Conservation (phyloP, 1,140 invertebrate genomes). For the Brachionus asplanchnoidis region DNA sequence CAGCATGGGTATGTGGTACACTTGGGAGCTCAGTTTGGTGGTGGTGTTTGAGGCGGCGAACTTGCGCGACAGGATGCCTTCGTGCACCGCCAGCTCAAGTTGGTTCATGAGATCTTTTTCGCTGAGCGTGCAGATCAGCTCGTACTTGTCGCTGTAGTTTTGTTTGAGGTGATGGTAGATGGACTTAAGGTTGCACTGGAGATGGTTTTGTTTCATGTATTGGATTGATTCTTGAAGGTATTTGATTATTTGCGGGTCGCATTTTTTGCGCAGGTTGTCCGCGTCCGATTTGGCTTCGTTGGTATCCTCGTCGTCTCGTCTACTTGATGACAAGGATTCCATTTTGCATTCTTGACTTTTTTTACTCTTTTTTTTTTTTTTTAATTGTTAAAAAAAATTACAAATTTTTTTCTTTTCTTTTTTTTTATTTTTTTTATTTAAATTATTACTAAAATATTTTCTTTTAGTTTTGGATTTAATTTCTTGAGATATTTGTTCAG, state of each 20-base stretch:
- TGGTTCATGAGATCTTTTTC: conserved; percentile 41
- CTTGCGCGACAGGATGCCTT: conserved; percentile 27
- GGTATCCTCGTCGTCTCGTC: conserved; percentile 6
- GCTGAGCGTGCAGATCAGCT: not conserved
- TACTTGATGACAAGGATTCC: conserved; percentile 24
- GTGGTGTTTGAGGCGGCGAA: not conserved
- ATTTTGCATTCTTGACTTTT: not conserved
- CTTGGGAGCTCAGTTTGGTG: not conserved
- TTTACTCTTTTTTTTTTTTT: not conserved
- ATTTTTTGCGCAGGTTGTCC: not conserved
- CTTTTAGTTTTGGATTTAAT: not conserved
- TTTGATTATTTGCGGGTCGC: not conserved
- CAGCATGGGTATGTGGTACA: not conserved
- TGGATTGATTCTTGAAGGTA: conserved; percentile 22
- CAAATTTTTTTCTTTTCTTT: no score
- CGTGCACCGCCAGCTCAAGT: conserved; percentile 9
- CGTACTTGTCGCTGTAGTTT: not conserved
- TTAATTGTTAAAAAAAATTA: not conserved
- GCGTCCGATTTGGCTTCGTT: not conserved
- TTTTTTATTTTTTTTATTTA: not conserved
- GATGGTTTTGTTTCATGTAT: conserved; percentile 23
- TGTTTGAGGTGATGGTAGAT: conserved; percentile 6
- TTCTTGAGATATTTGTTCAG: not conserved
- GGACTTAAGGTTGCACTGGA: conserved; percentile 8
- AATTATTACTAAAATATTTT: not conserved